Evolutionary conservation across 2,888 invertebrate species (phyloP).

Genomic region (Mechanitis messenoides): DNA sequence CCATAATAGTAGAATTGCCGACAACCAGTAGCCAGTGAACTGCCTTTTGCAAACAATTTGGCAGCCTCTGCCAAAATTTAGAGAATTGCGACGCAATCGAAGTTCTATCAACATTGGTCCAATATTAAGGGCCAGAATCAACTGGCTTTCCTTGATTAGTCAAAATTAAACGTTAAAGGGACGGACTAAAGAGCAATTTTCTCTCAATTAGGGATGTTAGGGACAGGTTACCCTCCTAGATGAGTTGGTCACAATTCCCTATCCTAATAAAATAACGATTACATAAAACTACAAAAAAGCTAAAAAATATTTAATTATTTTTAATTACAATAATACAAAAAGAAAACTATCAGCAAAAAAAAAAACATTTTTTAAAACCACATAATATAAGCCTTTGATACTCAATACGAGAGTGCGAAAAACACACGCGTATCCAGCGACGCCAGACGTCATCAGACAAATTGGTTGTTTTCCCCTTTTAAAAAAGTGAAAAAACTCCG

Average conservation of each 20-base stretch:
- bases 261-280: slow-evolving; percentile 19
- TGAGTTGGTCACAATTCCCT: slow-evolving; percentile 16
- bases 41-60: slow-evolving; percentile 28
- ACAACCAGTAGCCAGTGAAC: slow-evolving; percentile 50
- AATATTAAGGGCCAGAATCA: slow-evolving; percentile 30
- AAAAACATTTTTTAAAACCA: slow-evolving; percentile 2
- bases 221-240: slow-evolving; percentile 13
- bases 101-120: slow-evolving; percentile 45
- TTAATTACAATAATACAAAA: neutral
- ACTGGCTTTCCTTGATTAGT: slow-evolving; percentile 38
- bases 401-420: slow-evolving; percentile 7
- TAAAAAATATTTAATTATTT: neutral
- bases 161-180: slow-evolving; percentile 55
- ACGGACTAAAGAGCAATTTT: slow-evolving; percentile 55
- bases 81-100: slow-evolving; percentile 33
- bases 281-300: neutral
- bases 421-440: slow-evolving; percentile 7
- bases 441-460: slow-evolving; percentile 30
- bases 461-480: slow-evolving; percentile 28
- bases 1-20: slow-evolving; percentile 53
- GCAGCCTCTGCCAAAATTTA: slow-evolving; percentile 29
- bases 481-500: slow-evolving; percentile 24
- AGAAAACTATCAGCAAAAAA: neutral
- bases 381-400: neutral
- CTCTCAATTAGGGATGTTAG: slow-evolving; percentile 39